These are phyloP conservation scores for Planiliza haematocheilus DNA, from an alignment of 2,113 vertebrate genomes.

Conservation along the genomic window DNA sequence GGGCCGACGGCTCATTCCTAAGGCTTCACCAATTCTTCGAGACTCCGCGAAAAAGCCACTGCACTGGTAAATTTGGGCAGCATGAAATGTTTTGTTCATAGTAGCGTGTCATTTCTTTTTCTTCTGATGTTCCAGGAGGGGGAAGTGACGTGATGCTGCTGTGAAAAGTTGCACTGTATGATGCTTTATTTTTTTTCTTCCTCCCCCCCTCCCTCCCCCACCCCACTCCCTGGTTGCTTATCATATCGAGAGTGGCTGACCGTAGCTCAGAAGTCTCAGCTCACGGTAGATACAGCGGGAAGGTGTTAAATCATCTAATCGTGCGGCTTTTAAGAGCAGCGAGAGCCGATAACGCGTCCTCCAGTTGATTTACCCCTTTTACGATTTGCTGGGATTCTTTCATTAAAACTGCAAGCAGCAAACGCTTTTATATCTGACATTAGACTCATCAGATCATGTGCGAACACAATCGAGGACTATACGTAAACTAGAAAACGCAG, in stretches of 20 bases:
- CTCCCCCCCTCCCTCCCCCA: too few species aligned
- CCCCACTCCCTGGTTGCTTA: too few species aligned
- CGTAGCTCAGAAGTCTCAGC: too few species aligned
- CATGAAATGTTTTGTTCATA: conserved; percentile 40
- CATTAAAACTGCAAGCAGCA: conserved; percentile 78
- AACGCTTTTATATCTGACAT: conserved; percentile 13
- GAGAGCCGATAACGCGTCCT: too few species aligned
- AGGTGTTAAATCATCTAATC: too few species aligned
- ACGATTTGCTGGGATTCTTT: conserved; percentile 86
- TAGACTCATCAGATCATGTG: conserved; percentile 21
- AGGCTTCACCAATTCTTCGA: conserved; percentile 21
- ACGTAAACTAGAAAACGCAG: conserved; percentile 12
- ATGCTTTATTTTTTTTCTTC: conserved; percentile 26
- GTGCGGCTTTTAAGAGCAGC: too few species aligned
- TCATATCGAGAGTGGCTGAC: too few species aligned
- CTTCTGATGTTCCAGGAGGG: conserved; percentile 58
- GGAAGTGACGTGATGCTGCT: neutral
- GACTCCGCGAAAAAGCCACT: conserved; percentile 18
- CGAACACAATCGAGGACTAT: conserved; percentile 34
- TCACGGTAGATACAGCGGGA: too few species aligned
- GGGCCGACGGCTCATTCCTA: conserved; percentile 30
- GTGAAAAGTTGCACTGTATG: conserved; percentile 76
- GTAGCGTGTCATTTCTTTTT: conserved; percentile 62
- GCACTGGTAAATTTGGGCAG: conserved; percentile 21
- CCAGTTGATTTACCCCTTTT: conserved; percentile 82